Conservation (phyloP, 2,797 vertebrate species). For the Enteromius unitaeniatus region DNA sequence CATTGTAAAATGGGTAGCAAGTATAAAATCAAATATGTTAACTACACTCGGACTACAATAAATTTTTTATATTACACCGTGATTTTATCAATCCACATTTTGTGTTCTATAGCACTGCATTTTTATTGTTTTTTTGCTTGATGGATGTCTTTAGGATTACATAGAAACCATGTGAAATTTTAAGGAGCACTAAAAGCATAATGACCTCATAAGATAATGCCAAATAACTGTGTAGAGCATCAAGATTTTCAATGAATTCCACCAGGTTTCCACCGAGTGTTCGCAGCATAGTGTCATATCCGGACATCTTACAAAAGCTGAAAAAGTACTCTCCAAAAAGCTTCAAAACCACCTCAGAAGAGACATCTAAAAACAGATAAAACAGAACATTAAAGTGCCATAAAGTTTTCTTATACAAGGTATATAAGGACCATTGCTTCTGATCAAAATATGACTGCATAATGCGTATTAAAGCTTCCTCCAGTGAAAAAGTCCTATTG, state of each 20-base stretch:
- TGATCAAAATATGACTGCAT: not conserved
- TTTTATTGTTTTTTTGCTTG: not conserved
- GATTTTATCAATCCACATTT: not conserved
- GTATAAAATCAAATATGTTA: not conserved
- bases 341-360: slow-evolving; percentile 77
- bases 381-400: not conserved
- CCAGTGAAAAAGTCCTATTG: not conserved
- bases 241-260: slow-evolving; percentile 85
- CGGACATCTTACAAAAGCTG: slow-evolving; percentile 83
- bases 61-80: not conserved
- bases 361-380: slow-evolving; percentile 64
- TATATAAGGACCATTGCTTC: not conserved
- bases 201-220: slow-evolving; percentile 83
- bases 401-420: too few species aligned
- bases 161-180: not conserved
- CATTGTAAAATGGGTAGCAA: not conserved
- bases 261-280: slow-evolving; percentile 81
- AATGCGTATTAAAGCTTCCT: not conserved
- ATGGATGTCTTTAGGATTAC: not conserved
- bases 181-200: not conserved
- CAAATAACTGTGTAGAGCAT: slow-evolving; percentile 84
- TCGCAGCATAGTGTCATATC: slow-evolving; percentile 83
- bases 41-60: not conserved
- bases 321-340: slow-evolving; percentile 86
- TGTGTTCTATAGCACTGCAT: not conserved